Evolutionary conservation across 2,797 vertebrate genomes (phyloP).

Genomic region (Yasuhikotakia modesta): DNA sequence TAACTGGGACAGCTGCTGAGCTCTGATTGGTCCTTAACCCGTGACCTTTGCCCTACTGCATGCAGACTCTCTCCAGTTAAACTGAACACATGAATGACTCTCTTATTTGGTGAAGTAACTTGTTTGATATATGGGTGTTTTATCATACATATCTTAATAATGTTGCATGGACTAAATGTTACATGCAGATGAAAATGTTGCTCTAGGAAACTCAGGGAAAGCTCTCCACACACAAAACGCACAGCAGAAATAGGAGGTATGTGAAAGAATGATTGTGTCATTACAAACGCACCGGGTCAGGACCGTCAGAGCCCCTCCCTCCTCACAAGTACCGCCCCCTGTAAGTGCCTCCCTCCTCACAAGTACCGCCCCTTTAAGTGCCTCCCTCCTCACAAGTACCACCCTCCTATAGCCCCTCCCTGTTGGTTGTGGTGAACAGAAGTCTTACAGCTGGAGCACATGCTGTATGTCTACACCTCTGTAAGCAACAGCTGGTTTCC

Average conservation of each 20-base stretch:
- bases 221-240: background rate
- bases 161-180: too few species aligned
- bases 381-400: background rate
- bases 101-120: too few species aligned
- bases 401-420: background rate
- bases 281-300: constrained; percentile 13
- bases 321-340: too few species aligned
- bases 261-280: constrained; percentile 40
- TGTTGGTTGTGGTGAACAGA: background rate
- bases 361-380: background rate
- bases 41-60: too few species aligned
- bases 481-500: background rate
- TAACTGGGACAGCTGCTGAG: too few species aligned
- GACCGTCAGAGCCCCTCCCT: background rate
- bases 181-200: background rate
- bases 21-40: too few species aligned
- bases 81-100: too few species aligned
- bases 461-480: background rate
- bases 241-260: constrained; percentile 3
- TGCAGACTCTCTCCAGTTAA: too few species aligned
- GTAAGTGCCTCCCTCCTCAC: background rate
- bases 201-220: background rate
- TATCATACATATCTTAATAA: too few species aligned
- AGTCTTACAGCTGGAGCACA: constrained; percentile 5
- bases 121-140: too few species aligned